Percentiles rank a stretch among this genome's conserved stretches.
Evolutionary conservation across 2,797 vertebrate species (phyloP).

Genomic region (Telmatherina bonti): DNA sequence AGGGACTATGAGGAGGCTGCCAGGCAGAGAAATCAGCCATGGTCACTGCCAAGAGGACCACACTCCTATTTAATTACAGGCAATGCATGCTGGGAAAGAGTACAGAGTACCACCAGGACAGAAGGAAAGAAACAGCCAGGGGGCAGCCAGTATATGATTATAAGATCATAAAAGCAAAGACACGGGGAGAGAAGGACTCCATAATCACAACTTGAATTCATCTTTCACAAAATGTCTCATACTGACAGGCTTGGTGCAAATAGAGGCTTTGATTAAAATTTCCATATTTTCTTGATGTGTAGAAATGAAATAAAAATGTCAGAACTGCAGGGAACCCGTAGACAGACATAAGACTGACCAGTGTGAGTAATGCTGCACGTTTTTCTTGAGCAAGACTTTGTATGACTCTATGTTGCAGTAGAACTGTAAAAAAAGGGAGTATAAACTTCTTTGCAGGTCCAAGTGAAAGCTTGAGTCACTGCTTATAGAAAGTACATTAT

Average conservation of each 20-base stretch:
- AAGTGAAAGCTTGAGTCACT: slow-evolving; percentile 26
- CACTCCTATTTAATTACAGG: slow-evolving; percentile 82
- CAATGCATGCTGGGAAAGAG: slow-evolving; percentile 77
- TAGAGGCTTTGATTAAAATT: slow-evolving; percentile 73
- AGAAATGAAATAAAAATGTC: slow-evolving; percentile 39
- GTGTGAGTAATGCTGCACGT: slow-evolving; percentile 20
- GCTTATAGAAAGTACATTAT: slow-evolving; percentile 9
- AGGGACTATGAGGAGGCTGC: slow-evolving; percentile 57
- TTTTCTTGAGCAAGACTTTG: slow-evolving; percentile 9
- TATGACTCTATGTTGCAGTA: slow-evolving; percentile 11
- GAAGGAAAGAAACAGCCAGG: slow-evolving; percentile 80
- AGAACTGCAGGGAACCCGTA: slow-evolving; percentile 20
- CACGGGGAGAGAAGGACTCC: slow-evolving; percentile 68
- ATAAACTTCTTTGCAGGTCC: slow-evolving; percentile 18
- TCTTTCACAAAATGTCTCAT: slow-evolving; percentile 69
- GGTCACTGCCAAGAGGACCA: slow-evolving; percentile 72
- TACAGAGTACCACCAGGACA: slow-evolving; percentile 71
- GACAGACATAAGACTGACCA: slow-evolving; percentile 22
- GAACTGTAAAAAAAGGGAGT: slow-evolving; percentile 19
- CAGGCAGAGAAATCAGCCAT: slow-evolving; percentile 70
- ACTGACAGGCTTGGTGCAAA: slow-evolving; percentile 69
- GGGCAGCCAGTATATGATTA: slow-evolving; percentile 80
- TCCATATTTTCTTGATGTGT: slow-evolving; percentile 53
- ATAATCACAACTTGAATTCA: slow-evolving; percentile 76
- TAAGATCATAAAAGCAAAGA: slow-evolving; percentile 82